Evolutionary conservation across 2,888 invertebrate species (phyloP).

Genomic region (Gastracanthus pulcherrimus): DNA sequence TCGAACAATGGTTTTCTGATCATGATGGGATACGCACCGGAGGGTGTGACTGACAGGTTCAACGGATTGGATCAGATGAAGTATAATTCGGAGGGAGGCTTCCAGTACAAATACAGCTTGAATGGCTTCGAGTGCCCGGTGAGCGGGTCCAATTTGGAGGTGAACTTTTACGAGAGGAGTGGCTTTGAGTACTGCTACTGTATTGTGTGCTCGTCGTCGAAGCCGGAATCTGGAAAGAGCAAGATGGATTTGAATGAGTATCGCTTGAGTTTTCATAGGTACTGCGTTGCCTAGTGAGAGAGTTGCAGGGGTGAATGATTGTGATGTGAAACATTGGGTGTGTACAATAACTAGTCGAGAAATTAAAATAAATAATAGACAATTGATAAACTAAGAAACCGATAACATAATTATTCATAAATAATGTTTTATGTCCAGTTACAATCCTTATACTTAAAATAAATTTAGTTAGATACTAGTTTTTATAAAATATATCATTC

Average conservation of each 20-base stretch:
- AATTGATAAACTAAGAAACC: too few species aligned
- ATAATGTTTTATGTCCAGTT: too few species aligned
- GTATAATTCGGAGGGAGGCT: not conserved
- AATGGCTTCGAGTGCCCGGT: not conserved
- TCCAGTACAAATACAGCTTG: not conserved
- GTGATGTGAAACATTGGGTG: too few species aligned
- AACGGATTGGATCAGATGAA: not conserved
- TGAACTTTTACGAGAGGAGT: not conserved
- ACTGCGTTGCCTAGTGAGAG: not conserved
- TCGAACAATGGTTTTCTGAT: not conserved
- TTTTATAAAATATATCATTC: too few species aligned
- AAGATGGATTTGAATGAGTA: not conserved
- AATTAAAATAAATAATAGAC: too few species aligned
- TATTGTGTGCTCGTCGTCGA: not conserved
- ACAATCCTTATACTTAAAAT: too few species aligned
- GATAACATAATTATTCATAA: too few species aligned
- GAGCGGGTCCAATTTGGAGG: not conserved
- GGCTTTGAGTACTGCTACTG: conserved; percentile 1
- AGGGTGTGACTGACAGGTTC: not conserved
- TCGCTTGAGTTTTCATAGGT: not conserved
- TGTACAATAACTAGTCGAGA: too few species aligned
- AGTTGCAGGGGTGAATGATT: too few species aligned
- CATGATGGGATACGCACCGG: not conserved
- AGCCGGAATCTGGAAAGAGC: not conserved
- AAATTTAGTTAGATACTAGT: too few species aligned